These are phyloP conservation scores for Sarcophaga bullata DNA, from an alignment of 1,140 invertebrate species.

Conservation along the genomic window DNA sequence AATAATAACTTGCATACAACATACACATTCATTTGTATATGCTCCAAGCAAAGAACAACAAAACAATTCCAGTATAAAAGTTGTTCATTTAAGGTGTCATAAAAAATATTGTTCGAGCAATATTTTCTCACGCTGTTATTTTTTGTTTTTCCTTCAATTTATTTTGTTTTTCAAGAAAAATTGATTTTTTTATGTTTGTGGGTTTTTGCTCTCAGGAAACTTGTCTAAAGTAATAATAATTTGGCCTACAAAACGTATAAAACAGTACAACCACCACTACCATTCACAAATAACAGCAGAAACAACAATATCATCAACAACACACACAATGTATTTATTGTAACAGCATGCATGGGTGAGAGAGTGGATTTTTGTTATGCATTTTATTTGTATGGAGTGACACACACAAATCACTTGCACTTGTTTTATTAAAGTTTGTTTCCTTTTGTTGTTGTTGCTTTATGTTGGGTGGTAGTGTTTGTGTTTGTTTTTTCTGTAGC, in stretches of 20 bases:
- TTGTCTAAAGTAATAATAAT: neutral
- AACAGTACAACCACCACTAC: neutral
- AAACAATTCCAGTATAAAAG: neutral
- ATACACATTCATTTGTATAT: neutral
- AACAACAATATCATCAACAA: neutral
- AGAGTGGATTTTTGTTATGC: neutral
- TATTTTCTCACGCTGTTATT: constrained; percentile 3
- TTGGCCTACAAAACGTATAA: neutral
- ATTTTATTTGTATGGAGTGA: neutral
- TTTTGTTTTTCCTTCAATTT: neutral
- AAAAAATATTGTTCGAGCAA: constrained; percentile 18
- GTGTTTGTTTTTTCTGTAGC: too few relatives aligned
- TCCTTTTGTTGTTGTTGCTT: neutral
- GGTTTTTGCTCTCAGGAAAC: neutral
- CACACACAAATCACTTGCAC: constrained; percentile 25
- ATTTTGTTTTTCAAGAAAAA: neutral
- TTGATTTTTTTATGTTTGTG: neutral
- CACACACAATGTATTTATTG: neutral
- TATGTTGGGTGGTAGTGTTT: too few relatives aligned
- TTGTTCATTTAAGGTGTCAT: constrained; percentile 24
- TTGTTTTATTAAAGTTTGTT: constrained; percentile 22
- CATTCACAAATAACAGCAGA: neutral
- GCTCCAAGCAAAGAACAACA: too few relatives aligned
- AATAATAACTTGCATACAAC: neutral
- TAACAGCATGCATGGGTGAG: neutral